Evolutionary conservation across 2,113 vertebrate species (phyloP), one percentile per base, ranked within the genome.

Genomic region (Gymnocephalus cernua): DNA sequence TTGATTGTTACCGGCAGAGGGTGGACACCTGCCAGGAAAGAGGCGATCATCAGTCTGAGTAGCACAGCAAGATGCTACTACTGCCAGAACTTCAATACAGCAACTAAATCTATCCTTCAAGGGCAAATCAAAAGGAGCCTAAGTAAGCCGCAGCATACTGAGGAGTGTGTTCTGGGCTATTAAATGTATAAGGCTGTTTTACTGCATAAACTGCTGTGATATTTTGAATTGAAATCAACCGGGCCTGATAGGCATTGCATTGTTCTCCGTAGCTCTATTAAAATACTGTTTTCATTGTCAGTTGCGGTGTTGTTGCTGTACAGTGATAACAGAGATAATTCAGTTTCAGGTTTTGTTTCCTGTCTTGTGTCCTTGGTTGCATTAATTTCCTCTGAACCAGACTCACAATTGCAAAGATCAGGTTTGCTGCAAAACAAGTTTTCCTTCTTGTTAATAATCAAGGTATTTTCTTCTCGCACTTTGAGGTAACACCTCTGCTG

Each of bases 1-100:
- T 89, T 94, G 94, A 94, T 95, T 95, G 91, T 90, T 93, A 89
- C 92, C 74, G 86, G 89, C 82, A 91, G 79, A 91, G 87, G 85
- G 87, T 91, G 90, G 92, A 92, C 87, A 92, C 87, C 86, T 90
- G 93, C 93, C 94, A 95, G 75, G 68, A 84, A 68, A 84, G 79
- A 89, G 85, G 77, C 82, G 68, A 91, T 92, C 89, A 92, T 90
- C 88, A 92, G 89, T 89, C 92, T 90, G 91, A 92, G 92, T 89
- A 91, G 88, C 89, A 58, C 85, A 86, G 88, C 82, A 66, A 91
- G 88, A 91, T 87, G 85, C 81, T 88, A 56, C 80, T 76, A 61
- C 80, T 91, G 88, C 85, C 89, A 90, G 85, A 87, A 90, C 88
- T 91, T 93, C 82, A 86, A 87, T 84, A 80, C 82, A 83, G 83